These are phyloP conservation scores for Conger conger DNA, from an alignment of 2,113 vertebrate species.

Conservation along the genomic window DNA sequence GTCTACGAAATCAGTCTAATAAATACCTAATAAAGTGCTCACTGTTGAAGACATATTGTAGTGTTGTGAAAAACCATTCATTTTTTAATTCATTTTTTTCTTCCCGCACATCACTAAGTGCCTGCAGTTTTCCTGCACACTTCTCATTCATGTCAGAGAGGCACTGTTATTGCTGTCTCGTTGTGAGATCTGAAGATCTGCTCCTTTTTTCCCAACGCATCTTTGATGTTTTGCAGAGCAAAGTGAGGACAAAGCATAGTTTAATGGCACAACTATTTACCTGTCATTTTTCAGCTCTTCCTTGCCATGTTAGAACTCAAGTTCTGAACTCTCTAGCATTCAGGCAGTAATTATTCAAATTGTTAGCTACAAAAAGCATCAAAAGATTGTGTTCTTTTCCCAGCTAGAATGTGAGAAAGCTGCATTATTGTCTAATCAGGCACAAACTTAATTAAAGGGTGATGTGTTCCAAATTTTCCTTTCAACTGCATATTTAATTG, in stretches of 20 bases:
- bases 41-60: background rate
- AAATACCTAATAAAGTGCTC: too few species aligned
- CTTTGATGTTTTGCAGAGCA: background rate
- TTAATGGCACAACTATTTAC: background rate
- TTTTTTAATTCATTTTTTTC: background rate
- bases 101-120: background rate
- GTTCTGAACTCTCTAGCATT: background rate
- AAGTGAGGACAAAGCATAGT: background rate
- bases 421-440: constrained; percentile 7
- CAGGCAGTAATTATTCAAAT: constrained; percentile 2
- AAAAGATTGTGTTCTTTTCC: background rate
- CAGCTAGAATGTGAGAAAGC: background rate
- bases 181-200: background rate
- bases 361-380: constrained; percentile 7
- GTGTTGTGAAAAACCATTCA: background rate
- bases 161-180: background rate
- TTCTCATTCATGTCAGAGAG: background rate
- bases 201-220: background rate
- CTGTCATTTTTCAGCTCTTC: background rate
- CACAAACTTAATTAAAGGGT: constrained; percentile 11
- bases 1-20: too few species aligned
- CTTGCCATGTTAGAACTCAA: background rate
- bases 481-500: constrained; percentile 1
- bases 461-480: background rate
- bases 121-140: background rate